Evolutionary conservation across 2,888 invertebrate species (phyloP).

Genomic region (Orgyia antiqua): DNA sequence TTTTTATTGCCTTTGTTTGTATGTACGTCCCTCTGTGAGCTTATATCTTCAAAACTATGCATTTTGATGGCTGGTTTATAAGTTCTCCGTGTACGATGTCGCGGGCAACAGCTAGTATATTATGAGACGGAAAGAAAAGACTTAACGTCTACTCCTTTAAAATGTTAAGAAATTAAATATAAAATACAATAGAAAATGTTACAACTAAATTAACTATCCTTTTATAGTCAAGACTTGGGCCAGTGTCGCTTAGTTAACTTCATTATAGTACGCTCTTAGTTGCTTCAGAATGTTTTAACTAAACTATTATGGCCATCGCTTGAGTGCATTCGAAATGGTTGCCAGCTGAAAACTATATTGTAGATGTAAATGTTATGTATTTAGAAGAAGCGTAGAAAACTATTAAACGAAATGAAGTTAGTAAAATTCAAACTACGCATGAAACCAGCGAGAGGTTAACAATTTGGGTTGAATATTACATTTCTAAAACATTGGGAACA

Average conservation of each 20-base stretch:
- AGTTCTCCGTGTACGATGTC: too few species aligned
- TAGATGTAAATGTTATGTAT: slow-evolving; percentile 3
- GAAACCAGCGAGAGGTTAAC: too few species aligned
- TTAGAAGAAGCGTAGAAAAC: neutral
- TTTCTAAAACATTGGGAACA: too few species aligned
- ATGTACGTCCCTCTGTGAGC: too few species aligned
- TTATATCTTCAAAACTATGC: too few species aligned
- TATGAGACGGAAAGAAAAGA: too few species aligned
- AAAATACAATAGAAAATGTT: slow-evolving; percentile 19
- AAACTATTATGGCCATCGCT: slow-evolving; percentile 39
- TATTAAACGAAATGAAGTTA: too few species aligned
- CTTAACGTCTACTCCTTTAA: neutral
- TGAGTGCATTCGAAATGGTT: slow-evolving; percentile 26
- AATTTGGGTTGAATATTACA: too few species aligned
- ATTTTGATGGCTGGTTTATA: too few species aligned
- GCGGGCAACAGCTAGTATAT: too few species aligned
- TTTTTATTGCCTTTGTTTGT: too few species aligned
- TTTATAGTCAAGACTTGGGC: slow-evolving; percentile 31
- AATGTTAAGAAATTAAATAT: neutral
- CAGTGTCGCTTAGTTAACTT: slow-evolving; percentile 52
- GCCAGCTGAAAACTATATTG: slow-evolving; percentile 20
- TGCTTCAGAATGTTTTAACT: slow-evolving; percentile 43
- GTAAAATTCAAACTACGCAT: too few species aligned
- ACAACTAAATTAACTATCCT: slow-evolving; percentile 33
- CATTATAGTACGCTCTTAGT: slow-evolving; percentile 55